phyloP scores from a whole-genome alignment of 2,888 invertebrate species.

The Thera britannica region DNA sequence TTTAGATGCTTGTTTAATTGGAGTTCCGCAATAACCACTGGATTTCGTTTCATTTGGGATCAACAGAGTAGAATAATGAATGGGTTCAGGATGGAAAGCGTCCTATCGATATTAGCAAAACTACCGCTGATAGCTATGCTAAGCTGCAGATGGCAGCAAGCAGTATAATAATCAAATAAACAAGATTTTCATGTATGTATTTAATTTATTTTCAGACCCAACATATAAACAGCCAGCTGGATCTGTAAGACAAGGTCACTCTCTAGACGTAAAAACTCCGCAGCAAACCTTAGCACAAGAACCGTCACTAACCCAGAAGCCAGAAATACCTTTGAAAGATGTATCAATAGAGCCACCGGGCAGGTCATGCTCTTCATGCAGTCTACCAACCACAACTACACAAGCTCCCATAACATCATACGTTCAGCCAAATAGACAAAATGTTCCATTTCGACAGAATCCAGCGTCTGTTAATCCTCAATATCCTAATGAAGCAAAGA shows the following conservation, averaged over 20 bases:
- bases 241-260: slow-evolving; percentile 62
- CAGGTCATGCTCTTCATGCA: slow-evolving; percentile 85
- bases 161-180: slow-evolving; percentile 6
- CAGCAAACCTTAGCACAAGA: slow-evolving; percentile 37
- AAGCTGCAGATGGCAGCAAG: no score
- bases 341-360: slow-evolving; percentile 63
- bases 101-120: no score
- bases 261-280: slow-evolving; percentile 58
- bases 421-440: slow-evolving; percentile 24
- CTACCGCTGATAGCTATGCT: no score
- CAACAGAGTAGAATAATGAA: no score
- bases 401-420: slow-evolving; percentile 49
- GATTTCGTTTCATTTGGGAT: no score
- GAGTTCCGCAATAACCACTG: no score
- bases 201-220: slow-evolving; percentile 57
- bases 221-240: slow-evolving; percentile 38
- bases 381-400: slow-evolving; percentile 82
- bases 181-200: slow-evolving; percentile 15
- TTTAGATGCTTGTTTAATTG: no score
- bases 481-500: slow-evolving; percentile 24
- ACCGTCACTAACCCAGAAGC: slow-evolving; percentile 34
- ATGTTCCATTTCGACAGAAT: slow-evolving; percentile 12
- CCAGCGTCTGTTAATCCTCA: slow-evolving; percentile 14
- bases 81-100: no score
- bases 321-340: slow-evolving; percentile 43